A percentile compares a stretch with the other conserved stretches of the same genome.
These are phyloP conservation scores for Trilocha varians DNA, from an alignment of 2,888 invertebrate species.

Conservation along the genomic window DNA sequence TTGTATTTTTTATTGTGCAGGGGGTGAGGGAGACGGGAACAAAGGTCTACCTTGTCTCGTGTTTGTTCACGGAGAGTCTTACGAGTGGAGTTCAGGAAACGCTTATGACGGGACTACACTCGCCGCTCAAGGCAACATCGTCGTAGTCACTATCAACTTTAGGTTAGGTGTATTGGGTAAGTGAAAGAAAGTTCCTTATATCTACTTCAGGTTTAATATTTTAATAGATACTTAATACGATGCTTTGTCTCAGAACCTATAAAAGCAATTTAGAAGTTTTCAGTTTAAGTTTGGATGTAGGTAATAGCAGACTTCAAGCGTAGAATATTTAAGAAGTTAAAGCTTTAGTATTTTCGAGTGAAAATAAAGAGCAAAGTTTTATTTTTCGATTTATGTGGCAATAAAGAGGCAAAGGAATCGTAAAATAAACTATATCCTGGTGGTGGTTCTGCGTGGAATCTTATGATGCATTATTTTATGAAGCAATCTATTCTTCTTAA, in stretches of 20 bases:
- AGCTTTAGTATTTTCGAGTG: not conserved
- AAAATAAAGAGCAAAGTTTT: not conserved
- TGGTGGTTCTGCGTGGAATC: not conserved
- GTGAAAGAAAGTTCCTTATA: no score
- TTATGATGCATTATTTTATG: slow-evolving; percentile 2
- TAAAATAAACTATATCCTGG: slow-evolving; percentile 1
- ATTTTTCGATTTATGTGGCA: not conserved
- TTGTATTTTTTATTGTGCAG: slow-evolving; percentile 16
- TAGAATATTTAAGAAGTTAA: not conserved
- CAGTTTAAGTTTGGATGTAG: no score
- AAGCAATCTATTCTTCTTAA: not conserved
- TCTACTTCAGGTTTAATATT: not conserved
- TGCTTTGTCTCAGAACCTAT: not conserved
- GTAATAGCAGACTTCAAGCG: no score
- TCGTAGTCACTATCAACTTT: slow-evolving; percentile 93
- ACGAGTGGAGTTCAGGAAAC: slow-evolving; percentile 97
- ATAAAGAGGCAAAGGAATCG: not conserved
- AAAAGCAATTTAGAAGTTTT: no score
- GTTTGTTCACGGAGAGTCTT: slow-evolving; percentile 95
- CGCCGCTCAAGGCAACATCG: slow-evolving; percentile 91
- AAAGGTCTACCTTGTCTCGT: slow-evolving; percentile 85
- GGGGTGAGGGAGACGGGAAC: slow-evolving; percentile 53
- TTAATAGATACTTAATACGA: not conserved
- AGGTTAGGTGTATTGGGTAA: slow-evolving; percentile 89
- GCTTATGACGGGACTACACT: slow-evolving; percentile 97